Conservation (phyloP, 2,797 vertebrate genomes). For the Trematomus bernacchii region DNA sequence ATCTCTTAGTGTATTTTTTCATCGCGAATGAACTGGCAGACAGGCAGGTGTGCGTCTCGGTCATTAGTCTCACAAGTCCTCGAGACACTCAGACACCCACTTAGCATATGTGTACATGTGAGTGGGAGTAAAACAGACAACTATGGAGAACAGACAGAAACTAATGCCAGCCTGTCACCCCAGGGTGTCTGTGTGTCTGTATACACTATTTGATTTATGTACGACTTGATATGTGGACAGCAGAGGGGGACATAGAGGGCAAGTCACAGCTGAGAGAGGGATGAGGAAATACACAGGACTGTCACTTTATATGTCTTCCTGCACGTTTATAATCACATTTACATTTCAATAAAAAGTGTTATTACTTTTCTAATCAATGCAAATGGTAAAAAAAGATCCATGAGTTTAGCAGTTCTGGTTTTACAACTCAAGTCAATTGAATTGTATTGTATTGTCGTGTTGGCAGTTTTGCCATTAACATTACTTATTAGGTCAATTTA, state of each 20-base stretch:
- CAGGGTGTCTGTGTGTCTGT: slow-evolving; percentile 33
- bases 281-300: not conserved
- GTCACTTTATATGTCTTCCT: not conserved
- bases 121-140: slow-evolving; percentile 35
- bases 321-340: not conserved
- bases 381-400: not conserved
- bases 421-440: no score
- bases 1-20: not conserved
- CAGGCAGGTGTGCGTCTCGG: slow-evolving; percentile 15
- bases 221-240: slow-evolving; percentile 33
- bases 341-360: not conserved
- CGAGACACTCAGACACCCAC: slow-evolving; percentile 68
- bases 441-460: no score
- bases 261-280: not conserved
- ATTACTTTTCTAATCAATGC: not conserved
- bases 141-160: slow-evolving; percentile 38
- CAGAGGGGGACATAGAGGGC: slow-evolving; percentile 35
- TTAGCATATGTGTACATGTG: slow-evolving; percentile 63
- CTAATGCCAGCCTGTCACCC: slow-evolving; percentile 34
- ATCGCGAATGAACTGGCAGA: slow-evolving; percentile 14
- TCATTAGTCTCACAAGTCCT: slow-evolving; percentile 41
- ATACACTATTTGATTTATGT: slow-evolving; percentile 45
- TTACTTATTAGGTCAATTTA: no score
- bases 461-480: no score
- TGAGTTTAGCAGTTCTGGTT: no score